Percentiles rank a stretch among this genome's conserved stretches.
Conservation (phyloP, 2,113 vertebrate genomes). For the Esox niger region DNA sequence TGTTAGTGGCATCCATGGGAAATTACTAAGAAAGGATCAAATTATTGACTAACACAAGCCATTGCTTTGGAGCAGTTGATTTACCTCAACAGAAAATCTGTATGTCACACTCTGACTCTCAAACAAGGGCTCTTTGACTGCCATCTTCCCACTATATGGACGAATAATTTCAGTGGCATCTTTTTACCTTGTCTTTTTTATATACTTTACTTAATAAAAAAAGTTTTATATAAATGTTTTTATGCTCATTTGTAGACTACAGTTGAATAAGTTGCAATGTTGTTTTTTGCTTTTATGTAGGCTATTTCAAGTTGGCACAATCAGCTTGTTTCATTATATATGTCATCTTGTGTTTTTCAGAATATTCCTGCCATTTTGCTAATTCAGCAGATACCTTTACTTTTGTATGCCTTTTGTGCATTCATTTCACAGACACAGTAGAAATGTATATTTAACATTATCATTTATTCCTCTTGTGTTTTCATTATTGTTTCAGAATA, state of each 20-base stretch:
- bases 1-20: neutral
- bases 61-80: neutral
- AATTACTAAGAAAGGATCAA: neutral
- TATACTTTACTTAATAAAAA: slow-evolving; percentile 32
- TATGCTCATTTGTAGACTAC: slow-evolving; percentile 10
- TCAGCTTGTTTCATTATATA: too few species aligned
- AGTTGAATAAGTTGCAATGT: neutral
- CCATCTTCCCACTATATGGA: slow-evolving; percentile 18
- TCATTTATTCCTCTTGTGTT: too few species aligned
- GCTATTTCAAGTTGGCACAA: too few species aligned
- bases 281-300: neutral
- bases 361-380: too few species aligned
- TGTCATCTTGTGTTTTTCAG: too few species aligned
- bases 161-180: slow-evolving; percentile 33
- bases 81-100: neutral
- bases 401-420: too few species aligned
- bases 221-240: slow-evolving; percentile 1
- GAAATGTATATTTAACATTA: too few species aligned
- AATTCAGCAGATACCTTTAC: too few species aligned
- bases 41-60: neutral
- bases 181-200: slow-evolving; percentile 39
- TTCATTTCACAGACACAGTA: too few species aligned
- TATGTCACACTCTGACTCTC: too few species aligned
- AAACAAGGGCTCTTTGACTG: neutral
- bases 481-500: too few species aligned